Conservation (phyloP, 2,113 vertebrate genomes). For the Bostrychus sinensis region DNA sequence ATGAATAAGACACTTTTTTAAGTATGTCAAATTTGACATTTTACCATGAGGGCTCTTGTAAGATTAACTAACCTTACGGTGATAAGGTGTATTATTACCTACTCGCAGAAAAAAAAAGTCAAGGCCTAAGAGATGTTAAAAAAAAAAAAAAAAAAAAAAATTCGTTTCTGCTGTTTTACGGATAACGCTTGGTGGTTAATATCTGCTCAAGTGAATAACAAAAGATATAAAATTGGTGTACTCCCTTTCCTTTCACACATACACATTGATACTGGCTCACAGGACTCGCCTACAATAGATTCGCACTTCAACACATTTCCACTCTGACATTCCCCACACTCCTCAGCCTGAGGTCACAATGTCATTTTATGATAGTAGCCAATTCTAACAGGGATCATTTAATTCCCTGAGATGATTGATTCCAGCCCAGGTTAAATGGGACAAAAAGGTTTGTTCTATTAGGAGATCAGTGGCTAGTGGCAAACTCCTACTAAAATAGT, state of each 20-base stretch:
- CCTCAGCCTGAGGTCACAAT: conserved; percentile 85
- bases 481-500: conserved; percentile 98
- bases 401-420: conserved; percentile 97
- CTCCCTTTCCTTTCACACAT: conserved; percentile 28
- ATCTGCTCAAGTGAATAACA: conserved; percentile 94
- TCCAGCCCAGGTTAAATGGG: conserved; percentile 90
- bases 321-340: conserved; percentile 36
- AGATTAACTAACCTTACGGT: too few species aligned
- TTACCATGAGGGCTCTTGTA: too few species aligned
- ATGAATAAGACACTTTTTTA: too few species aligned
- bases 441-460: conserved; percentile 93
- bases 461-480: conserved; percentile 93
- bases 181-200: conserved; percentile 95
- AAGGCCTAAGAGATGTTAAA: too few species aligned
- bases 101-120: too few species aligned
- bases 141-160: too few species aligned
- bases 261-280: conserved; percentile 16
- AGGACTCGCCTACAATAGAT: not conserved
- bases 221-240: conserved; percentile 87
- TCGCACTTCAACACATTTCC: not conserved
- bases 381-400: conserved; percentile 97
- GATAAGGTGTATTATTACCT: too few species aligned
- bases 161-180: conserved; percentile 95
- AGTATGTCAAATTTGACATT: too few species aligned
- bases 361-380: conserved; percentile 96